Conservation (phyloP, 2,113 vertebrate species). For the Tringa solitaria region DNA sequence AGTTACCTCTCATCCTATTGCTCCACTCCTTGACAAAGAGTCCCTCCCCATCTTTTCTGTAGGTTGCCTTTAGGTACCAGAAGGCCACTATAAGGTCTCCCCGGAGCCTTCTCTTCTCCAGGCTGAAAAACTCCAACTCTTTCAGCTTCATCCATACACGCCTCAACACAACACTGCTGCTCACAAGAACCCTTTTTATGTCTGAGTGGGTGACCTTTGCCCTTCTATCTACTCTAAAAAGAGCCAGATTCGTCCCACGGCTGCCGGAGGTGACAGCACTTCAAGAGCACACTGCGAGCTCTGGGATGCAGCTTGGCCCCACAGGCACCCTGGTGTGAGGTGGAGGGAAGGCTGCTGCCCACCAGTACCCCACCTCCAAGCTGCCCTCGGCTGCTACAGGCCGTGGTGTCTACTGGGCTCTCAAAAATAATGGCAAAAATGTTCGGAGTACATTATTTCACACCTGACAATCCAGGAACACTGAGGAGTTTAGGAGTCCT, state of each 20-base stretch:
- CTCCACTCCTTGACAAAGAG: not conserved
- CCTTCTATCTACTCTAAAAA: not conserved
- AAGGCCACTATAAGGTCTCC: not conserved
- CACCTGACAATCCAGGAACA: not conserved
- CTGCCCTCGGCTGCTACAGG: not conserved
- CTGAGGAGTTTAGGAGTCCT: not conserved
- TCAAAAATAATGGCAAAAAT: not conserved
- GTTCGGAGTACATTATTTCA: not conserved
- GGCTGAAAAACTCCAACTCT: not conserved
- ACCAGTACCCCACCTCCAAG: not conserved
- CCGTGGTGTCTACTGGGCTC: not conserved
- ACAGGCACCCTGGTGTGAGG: rapidly evolving
- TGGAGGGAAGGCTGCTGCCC: not conserved
- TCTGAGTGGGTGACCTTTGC: rapidly evolving
- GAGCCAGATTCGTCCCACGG: not conserved
- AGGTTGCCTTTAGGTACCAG: not conserved
- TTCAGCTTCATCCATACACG: rapidly evolving
- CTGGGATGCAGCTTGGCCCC: not conserved
- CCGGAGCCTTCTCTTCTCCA: not conserved
- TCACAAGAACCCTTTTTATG: not conserved
- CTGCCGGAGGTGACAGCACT: not conserved
- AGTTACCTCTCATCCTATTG: not conserved
- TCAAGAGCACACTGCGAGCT: not conserved
- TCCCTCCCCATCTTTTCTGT: not conserved
- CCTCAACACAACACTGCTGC: not conserved